Evolutionary conservation across 2,797 vertebrate species (phyloP), one percentile per base, ranked within the genome.

Genomic region (Buceros bicornis): DNA sequence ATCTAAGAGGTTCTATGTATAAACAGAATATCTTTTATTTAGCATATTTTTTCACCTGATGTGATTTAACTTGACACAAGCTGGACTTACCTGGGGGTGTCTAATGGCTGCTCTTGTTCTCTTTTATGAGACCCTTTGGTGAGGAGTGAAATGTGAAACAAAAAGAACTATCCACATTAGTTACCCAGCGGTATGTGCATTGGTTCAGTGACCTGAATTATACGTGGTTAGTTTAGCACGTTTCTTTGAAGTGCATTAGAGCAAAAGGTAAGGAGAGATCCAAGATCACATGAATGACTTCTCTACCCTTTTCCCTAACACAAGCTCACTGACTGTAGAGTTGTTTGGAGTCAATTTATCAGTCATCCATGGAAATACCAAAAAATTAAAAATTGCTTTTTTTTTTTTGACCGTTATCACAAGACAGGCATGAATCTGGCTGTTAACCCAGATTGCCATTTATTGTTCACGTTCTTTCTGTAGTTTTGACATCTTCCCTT

Each of bases 201-300:
- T 80, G 95, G 54, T 65, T 94, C 86, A 83, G 6, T 89, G 88
- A 89, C 83, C 90, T 95, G 81, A 60, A 78, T 90, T 85, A 64
- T 12, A 66, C 0, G 1, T 71, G 35, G 48, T 71, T 84, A 61
- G 11, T 77, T 66, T 72, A 48, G 53, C 60, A 82, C 26, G 9
- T 92, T 79, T 73, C 71, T 82, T 65, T 54, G 8, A 53, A 91
- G 40, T n/a, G 40, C 51, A 56, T 28, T 91, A 56, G 67, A 88
- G 61, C 69, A 76, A 54, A 70, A 82, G 35, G 20, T 57, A 84
- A 15, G 25, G 40, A 79, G 74, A 78, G 18, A 74, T 66, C 64
- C 21, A 17, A 73, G 33, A 77, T 69, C 15, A 69, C 47, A 28
- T 69, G 33, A 12, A 62, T 31, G 19, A 47, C 40, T 81, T 61